phyloP scores from a whole-genome alignment of 1,140 invertebrate species.

The Neodiprion lecontei region DNA sequence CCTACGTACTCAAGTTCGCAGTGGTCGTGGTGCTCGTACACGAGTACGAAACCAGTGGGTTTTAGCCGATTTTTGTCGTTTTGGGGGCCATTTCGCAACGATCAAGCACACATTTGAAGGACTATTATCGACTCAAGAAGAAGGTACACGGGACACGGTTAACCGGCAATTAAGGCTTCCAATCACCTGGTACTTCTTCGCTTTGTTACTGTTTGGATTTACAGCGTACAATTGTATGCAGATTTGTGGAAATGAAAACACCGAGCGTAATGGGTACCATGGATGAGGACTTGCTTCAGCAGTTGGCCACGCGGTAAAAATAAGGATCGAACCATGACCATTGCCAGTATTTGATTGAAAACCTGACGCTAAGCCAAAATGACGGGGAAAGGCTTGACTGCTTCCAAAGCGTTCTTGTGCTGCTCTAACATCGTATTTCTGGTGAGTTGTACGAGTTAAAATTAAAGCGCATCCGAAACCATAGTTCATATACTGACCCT shows the following conservation, averaged over 20 bases:
- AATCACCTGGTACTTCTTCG: no score
- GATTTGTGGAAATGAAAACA: no score
- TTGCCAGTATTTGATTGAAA: background rate
- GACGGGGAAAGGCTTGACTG: slow-evolving; percentile 26
- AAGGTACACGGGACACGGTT: no score
- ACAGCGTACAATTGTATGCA: no score
- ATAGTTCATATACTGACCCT: no score
- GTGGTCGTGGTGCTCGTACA: slow-evolving; percentile 21
- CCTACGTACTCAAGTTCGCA: background rate
- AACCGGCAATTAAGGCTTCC: no score
- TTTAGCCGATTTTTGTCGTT: slow-evolving; percentile 23
- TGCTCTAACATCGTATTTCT: slow-evolving; percentile 57
- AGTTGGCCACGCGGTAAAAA: slow-evolving; percentile 31
- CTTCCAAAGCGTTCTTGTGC: slow-evolving; percentile 52
- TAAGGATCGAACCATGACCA: background rate
- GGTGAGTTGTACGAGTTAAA: slow-evolving; percentile 39
- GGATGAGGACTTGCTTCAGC: slow-evolving; percentile 10
- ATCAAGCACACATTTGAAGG: slow-evolving; percentile 24
- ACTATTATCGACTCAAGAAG: slow-evolving; percentile 27
- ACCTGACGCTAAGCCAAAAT: background rate
- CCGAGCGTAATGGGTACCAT: no score
- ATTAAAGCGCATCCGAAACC: no score
- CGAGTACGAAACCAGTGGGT: slow-evolving; percentile 29
- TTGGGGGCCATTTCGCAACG: slow-evolving; percentile 7
- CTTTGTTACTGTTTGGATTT: no score